Base-by-base conservation (phyloP, 2,888 invertebrate species). In the Azorinus chamasolen region DNA sequence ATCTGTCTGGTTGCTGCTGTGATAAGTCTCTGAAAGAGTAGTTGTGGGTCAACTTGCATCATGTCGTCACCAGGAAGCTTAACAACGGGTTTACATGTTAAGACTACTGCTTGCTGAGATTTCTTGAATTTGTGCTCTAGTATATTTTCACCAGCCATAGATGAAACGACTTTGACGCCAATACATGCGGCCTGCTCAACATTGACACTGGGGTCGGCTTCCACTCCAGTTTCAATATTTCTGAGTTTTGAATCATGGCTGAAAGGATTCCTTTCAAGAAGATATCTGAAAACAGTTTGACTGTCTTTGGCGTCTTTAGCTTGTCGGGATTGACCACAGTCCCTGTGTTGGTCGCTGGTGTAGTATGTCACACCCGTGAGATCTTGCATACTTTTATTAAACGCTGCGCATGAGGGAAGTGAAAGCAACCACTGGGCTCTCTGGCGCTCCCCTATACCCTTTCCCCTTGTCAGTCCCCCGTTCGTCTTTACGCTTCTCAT, bases 381-480 rank as follows among this genome's bases (percentile, higher is more conserved):
- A 8, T 22, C 45, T 18, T 69, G 54, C 54, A 69, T 69, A 10
- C 48, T 48, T 18, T 53, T 55, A 25, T 59, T 69, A 6, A 53
- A 18, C 14, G 45, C 54, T 1, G 41, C 16, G 20, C 39, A 48
- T 16, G 55, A 39, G 3, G 61, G 69, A 27, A 45, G 58, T 4
- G 69, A 61, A 0, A 62, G 53, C 4, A 69, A 22, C 69, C 63
- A 71, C 45, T 58, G 58, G 3, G 58, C 18, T 24, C 80, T 57
- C 64, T 84, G 83, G 16, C 32, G n/a, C 37, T 85, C 82, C 10
- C 46, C 55, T 75, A 84, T 64, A 16, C 83, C 83, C 48, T 88
- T n/a, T n/a, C n/a, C n/a, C n/a, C n/a, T n/a, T n/a, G n/a, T n/a
- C n/a, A n/a, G n/a, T n/a, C n/a, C n/a, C n/a, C n/a, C n/a, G n/a